These are phyloP conservation scores for Pseudorhombus dupliciocellatus DNA, from an alignment of 2,113 vertebrate genomes.

Conservation along the genomic window DNA sequence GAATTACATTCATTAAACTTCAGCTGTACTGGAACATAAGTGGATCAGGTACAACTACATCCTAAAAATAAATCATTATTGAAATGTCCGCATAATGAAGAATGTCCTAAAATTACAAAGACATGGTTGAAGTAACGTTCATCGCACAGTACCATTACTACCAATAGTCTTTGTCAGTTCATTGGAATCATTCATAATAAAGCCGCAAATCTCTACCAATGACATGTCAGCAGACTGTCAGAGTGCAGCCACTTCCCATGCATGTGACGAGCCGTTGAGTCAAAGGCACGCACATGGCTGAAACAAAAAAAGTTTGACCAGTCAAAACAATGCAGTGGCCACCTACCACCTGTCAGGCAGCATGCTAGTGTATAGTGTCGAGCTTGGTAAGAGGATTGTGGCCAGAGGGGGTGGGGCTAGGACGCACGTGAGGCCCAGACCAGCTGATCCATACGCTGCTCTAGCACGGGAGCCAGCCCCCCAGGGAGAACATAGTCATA, in stretches of 20 bases:
- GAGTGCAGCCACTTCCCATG: not conserved
- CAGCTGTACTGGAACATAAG: slow-evolving; percentile 3
- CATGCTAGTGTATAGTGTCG: slow-evolving; percentile 24
- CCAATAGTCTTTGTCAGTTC: no score
- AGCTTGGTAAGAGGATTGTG: slow-evolving; percentile 67
- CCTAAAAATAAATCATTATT: no score
- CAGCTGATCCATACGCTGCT: slow-evolving; percentile 37
- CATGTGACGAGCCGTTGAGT: slow-evolving; percentile 23
- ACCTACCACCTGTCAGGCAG: slow-evolving; percentile 53
- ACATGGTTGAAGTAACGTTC: no score
- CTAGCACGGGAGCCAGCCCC: slow-evolving; percentile 19
- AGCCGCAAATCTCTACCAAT: slow-evolving; percentile 11
- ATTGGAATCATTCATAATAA: not conserved
- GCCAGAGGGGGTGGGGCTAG: slow-evolving; percentile 22
- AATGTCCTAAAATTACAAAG: no score
- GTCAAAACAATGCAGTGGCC: slow-evolving; percentile 38
- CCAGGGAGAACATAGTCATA: slow-evolving; percentile 21
- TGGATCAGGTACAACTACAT: not conserved
- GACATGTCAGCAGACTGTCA: slow-evolving; percentile 2
- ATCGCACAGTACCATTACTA: no score
- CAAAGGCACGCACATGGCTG: slow-evolving; percentile 35
- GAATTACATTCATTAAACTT: not conserved
- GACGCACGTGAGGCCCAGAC: slow-evolving; percentile 38
- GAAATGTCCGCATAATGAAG: no score
- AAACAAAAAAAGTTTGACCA: slow-evolving; percentile 16